phyloP scores from a whole-genome alignment of 2,888 invertebrate species.

The Brachylomia viminalis region DNA sequence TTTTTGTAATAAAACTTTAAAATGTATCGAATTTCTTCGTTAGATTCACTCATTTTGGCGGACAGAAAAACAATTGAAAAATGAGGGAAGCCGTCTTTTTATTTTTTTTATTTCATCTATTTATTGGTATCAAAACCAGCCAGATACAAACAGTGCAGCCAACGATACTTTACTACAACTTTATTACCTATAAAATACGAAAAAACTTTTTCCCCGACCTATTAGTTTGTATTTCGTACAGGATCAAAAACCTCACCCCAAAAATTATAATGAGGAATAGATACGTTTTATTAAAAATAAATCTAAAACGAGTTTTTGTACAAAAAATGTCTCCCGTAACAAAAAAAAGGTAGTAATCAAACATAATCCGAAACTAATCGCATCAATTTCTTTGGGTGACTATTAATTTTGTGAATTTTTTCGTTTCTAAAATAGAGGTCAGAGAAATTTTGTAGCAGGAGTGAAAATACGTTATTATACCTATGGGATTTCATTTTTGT shows the following conservation, averaged over 20 bases:
- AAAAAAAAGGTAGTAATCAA: slow-evolving; percentile 78
- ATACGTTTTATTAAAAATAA: slow-evolving; percentile 79
- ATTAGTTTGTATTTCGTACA: background rate
- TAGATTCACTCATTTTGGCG: too few relatives aligned
- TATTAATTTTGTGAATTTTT: slow-evolving; percentile 73
- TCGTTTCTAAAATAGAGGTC: slow-evolving; percentile 39
- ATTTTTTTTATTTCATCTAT: too few relatives aligned
- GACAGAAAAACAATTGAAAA: too few relatives aligned
- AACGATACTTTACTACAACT: too few relatives aligned
- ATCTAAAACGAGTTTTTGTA: slow-evolving; percentile 72
- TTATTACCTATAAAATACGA: too few relatives aligned
- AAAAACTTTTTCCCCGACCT: too few relatives aligned
- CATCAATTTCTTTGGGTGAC: slow-evolving; percentile 78
- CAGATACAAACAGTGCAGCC: too few relatives aligned
- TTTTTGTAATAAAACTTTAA: too few relatives aligned
- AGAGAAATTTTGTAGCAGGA: slow-evolving; percentile 27
- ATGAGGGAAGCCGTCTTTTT: too few relatives aligned
- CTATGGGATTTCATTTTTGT: slow-evolving; percentile 19
- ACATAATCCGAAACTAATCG: slow-evolving; percentile 87
- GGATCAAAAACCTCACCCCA: background rate
- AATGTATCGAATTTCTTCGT: too few relatives aligned
- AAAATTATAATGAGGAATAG: slow-evolving; percentile 47
- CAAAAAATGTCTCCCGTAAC: slow-evolving; percentile 76
- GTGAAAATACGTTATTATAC: slow-evolving; percentile 30
- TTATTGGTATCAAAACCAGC: too few relatives aligned